Evolutionary conservation across 2,888 invertebrate genomes (phyloP), one percentile per base, ranked within the genome.

Genomic region (Psococerastis gibbosa): DNA sequence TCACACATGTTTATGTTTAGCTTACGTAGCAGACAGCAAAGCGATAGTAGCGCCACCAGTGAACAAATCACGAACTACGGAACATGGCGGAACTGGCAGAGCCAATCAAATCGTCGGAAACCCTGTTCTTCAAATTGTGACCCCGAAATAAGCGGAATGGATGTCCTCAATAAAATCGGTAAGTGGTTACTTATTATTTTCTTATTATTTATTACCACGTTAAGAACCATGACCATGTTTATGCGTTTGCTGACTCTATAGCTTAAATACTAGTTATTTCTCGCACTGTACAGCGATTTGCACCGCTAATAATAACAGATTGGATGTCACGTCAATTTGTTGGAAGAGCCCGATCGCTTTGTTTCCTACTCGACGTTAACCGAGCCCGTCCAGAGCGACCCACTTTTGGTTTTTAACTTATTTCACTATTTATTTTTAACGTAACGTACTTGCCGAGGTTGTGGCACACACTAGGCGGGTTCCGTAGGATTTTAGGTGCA

Each of bases 81-180:
- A 27, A 27, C 27, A 27, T 27, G 27, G 27, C 27, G 27, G 8
- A 9, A 6, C 27, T 46, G 48, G 44, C 49, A 46, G 50, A 48
- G 44, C 53, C 53, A 53, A 53, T 53, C 48, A 49, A 49, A 46
- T 46, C 45, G 44, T 35, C 41, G 47, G 52, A 50, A 49, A 50
- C 51, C 52, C 48, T 52, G 52, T 49, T 47, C 49, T 44, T 48
- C 44, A 45, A 43, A 44, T 48, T 50, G 55, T 54, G 50, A 53
- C 48, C 54, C 54, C 53, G 38, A 13, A 38, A 13, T 38, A 18
- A 38, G 22, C 20, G 38, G 20, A 38, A 38, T 38, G 38, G 17
- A 38, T 38, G 38, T 38, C 20, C 27, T 27, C 38, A 38, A 38
- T 20, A 22, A 38, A 38, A 16, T 17, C 22, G 38, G 38, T 38